Conservation (phyloP, 2,797 vertebrate species). For the Aldrovandia affinis region DNA sequence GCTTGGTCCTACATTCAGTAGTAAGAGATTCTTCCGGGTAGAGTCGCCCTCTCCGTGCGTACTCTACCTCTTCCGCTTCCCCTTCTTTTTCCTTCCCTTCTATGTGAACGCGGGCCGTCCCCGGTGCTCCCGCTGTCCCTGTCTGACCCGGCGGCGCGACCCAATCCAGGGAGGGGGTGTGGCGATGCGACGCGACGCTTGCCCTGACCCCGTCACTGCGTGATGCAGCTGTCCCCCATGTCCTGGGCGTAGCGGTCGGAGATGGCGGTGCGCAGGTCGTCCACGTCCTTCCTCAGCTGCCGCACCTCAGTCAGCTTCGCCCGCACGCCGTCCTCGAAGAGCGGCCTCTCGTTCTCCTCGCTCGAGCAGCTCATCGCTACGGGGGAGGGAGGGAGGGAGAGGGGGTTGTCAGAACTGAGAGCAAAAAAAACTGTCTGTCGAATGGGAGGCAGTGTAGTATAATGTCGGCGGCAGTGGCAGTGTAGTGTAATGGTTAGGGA, state of each 20-base stretch:
- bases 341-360: slow-evolving; percentile 82
- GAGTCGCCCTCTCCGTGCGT: background rate
- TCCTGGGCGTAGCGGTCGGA: slow-evolving; percentile 89
- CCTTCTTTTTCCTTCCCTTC: slow-evolving; percentile 25
- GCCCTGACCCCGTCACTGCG: slow-evolving; percentile 71
- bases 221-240: slow-evolving; percentile 89
- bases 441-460: no score
- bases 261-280: slow-evolving; percentile 86
- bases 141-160: background rate
- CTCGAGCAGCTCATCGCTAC: slow-evolving; percentile 81
- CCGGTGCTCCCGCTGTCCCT: background rate
- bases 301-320: slow-evolving; percentile 83
- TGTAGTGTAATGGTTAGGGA: no score
- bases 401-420: background rate
- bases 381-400: background rate
- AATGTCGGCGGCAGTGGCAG: no score
- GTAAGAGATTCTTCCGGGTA: slow-evolving; percentile 55
- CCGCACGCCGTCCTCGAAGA: slow-evolving; percentile 76
- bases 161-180: slow-evolving; percentile 59
- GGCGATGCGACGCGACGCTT: slow-evolving; percentile 40
- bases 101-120: slow-evolving; percentile 29
- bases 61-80: slow-evolving; percentile 19
- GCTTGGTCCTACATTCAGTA: slow-evolving; percentile 81
- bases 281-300: slow-evolving; percentile 87
- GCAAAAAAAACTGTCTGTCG: background rate